Evolutionary conservation across 2,797 vertebrate species (phyloP).

Genomic region (Coreius guichenoti): DNA sequence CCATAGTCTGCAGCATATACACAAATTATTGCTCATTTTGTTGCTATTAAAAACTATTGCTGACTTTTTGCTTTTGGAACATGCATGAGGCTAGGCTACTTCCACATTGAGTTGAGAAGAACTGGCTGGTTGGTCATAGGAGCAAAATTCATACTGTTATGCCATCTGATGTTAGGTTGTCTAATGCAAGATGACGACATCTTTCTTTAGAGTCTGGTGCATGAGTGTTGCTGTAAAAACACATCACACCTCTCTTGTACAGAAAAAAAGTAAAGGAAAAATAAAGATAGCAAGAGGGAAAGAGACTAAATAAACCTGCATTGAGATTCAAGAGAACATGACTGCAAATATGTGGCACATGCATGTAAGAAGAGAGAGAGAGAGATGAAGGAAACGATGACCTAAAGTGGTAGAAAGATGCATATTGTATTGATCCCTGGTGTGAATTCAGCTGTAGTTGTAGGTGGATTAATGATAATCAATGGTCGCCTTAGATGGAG

Average conservation of each 20-base stretch:
- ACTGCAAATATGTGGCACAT: background rate
- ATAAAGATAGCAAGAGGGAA: background rate
- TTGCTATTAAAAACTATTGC: background rate
- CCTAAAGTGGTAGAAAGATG: slow-evolving; percentile 2
- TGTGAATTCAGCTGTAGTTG: background rate
- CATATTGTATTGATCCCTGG: background rate
- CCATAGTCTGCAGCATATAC: too few species aligned
- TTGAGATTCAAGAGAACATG: background rate
- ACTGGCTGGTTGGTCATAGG: background rate
- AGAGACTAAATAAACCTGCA: background rate
- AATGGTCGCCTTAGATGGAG: slow-evolving; percentile 1
- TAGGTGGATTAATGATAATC: slow-evolving; percentile 16
- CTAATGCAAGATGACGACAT: background rate
- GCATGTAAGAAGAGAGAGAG: background rate
- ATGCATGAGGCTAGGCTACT: background rate
- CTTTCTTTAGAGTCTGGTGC: background rate
- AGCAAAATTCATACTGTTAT: background rate
- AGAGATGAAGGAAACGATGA: background rate
- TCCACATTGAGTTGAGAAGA: background rate
- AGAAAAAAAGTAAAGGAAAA: background rate
- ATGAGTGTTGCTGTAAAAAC: background rate
- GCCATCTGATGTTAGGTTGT: background rate
- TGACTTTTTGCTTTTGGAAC: background rate
- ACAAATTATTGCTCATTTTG: too few species aligned
- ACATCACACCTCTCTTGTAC: background rate